Evolutionary conservation across 2,113 vertebrate genomes (phyloP).

Genomic region (Myotis lucifugus): DNA sequence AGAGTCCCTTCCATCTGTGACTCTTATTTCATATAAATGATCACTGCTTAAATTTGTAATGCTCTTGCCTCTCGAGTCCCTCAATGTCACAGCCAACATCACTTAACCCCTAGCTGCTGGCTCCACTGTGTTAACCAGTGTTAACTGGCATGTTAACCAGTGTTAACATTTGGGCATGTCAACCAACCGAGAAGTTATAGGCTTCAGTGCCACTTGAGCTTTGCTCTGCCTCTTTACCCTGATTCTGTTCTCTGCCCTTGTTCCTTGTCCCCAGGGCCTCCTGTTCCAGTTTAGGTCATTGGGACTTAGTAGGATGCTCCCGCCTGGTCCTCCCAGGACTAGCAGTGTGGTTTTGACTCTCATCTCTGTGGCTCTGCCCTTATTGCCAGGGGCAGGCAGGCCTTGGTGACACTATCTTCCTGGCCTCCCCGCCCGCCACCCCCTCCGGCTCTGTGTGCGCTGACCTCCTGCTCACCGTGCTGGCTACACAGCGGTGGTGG

Average conservation of each 20-base stretch:
- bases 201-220: not conserved
- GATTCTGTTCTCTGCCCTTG: constrained; percentile 4
- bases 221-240: not conserved
- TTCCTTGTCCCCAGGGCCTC: not conserved
- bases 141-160: not conserved
- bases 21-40: not conserved
- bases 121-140: not conserved
- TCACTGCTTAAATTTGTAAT: not conserved
- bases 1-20: not conserved
- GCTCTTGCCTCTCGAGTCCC: not conserved
- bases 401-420: not conserved
- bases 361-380: not conserved
- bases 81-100: not conserved
- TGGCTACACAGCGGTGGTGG: not conserved
- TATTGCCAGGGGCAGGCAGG: not conserved
- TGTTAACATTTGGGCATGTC: not conserved
- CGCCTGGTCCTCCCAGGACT: not conserved
- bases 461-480: not conserved
- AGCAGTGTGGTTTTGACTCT: not conserved
- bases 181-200: not conserved
- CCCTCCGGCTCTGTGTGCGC: not conserved
- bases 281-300: not conserved
- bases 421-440: not conserved
- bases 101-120: not conserved
- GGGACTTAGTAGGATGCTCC: not conserved